Base-by-base conservation (phyloP, 2,113 vertebrate genomes). In the Cyanistes caeruleus region DNA sequence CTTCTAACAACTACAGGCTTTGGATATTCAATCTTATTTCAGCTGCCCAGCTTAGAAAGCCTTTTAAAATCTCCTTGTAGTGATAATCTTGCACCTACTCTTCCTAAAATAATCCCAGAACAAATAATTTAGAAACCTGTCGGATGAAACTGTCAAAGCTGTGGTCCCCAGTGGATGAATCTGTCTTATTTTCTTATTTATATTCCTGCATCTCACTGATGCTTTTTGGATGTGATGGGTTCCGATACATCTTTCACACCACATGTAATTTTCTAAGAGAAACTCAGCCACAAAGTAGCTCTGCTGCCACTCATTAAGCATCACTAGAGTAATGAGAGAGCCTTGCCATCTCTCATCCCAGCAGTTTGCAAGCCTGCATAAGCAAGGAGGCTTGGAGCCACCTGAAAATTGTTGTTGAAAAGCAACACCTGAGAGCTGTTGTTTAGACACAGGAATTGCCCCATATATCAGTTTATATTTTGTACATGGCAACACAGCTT, bases 331-430 rank as follows among this genome's bases (percentile, higher is more conserved):
- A 76, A 60, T 31, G 37, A 86, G 9, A 80, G 5, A 68, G 52
- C 8, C 5, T 49, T 0, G 0, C 24, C 44, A 37, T 7, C 10
- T 39, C 14, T 55, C 52, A 87, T 76, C 12, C 7, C 31, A 39
- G 58, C 33, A 56, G 7, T 51, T 13, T 82, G 25, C n/a, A 75
- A 72, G 20, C 18, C 65, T 85, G 8, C 25, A 27, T 4, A 8
- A 76, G 16, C 14, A 79, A 48, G 28, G 5, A 78, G 69, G 43
- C 35, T 60, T 58, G 35, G 18, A 58, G 25, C 15, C 39, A 72
- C 39, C 41, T 41, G 41, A 73, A 72, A 83, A 27, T 15, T 20
- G 3, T 19, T 4, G 14, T 46, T 68, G 31, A 23, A 68, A 44
- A 52, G 25, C 37, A 76, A 12, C 37, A 58, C 16, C 62, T 35